Conservation (phyloP, 2,113 vertebrate genomes). For the Malurus alboscapulatus region DNA sequence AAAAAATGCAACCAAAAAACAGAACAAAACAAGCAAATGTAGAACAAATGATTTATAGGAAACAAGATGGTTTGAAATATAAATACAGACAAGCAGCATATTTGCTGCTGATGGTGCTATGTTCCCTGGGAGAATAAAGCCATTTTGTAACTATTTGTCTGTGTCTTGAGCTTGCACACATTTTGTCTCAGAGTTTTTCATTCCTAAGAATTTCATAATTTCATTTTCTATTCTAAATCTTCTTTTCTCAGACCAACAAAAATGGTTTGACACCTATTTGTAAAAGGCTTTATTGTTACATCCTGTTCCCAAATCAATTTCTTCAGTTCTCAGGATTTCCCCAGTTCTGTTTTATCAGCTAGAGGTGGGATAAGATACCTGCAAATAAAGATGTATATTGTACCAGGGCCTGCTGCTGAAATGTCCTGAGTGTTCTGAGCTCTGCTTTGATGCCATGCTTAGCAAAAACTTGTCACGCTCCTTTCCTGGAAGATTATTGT, state of each 20-base stretch:
- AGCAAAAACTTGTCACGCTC: neutral
- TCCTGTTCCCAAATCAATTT: neutral
- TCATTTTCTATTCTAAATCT: neutral
- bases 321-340: neutral
- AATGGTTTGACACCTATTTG: neutral
- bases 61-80: neutral
- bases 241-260: neutral
- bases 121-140: neutral
- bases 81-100: constrained; percentile 19
- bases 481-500: neutral
- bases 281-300: neutral
- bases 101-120: neutral
- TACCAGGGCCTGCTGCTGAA: neutral
- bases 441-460: neutral
- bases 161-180: neutral
- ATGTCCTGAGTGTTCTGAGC: neutral
- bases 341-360: neutral
- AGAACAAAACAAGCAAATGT: neutral
- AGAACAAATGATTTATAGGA: neutral
- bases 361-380: neutral
- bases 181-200: neutral
- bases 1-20: neutral
- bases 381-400: neutral
- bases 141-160: neutral
- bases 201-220: neutral